These are phyloP conservation scores for Lepisosteus oculatus DNA, from an alignment of 2,113 vertebrate genomes.

Conservation along the genomic window DNA sequence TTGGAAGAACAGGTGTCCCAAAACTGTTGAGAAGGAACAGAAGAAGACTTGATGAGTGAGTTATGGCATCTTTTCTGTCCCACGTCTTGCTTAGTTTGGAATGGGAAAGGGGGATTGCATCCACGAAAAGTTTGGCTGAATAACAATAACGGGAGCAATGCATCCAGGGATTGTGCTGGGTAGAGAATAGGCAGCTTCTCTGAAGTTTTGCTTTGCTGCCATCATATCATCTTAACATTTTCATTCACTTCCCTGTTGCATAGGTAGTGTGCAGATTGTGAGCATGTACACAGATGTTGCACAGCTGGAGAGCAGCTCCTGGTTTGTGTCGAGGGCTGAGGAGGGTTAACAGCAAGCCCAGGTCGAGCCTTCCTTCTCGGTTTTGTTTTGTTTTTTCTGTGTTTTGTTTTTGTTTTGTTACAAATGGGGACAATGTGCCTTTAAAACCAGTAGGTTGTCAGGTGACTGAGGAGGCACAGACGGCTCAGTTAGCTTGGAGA, in stretches of 20 bases:
- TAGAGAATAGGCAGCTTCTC: too few relatives aligned
- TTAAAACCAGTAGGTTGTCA: slow-evolving; percentile 70
- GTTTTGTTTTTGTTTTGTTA: slow-evolving; percentile 29
- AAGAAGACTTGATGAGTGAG: too few relatives aligned
- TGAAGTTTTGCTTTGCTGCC: too few relatives aligned
- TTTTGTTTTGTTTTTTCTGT: slow-evolving; percentile 4
- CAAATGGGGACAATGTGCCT: slow-evolving; percentile 58
- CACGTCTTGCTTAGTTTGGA: too few relatives aligned
- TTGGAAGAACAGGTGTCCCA: too few relatives aligned
- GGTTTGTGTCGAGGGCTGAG: background rate
- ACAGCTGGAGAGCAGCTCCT: background rate
- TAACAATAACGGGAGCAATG: too few relatives aligned
- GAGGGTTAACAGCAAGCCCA: background rate
- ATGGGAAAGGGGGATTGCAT: too few relatives aligned
- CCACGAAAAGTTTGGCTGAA: too few relatives aligned
- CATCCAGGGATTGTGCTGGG: too few relatives aligned
- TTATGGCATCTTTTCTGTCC: too few relatives aligned
- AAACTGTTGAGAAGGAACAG: too few relatives aligned
- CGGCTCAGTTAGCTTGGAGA: slow-evolving; percentile 41
- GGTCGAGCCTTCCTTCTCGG: background rate
- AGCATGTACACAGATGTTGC: background rate
- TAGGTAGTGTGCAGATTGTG: background rate
- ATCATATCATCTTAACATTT: too few relatives aligned
- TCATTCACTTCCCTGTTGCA: slow-evolving; percentile 16
- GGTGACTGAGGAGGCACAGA: slow-evolving; percentile 63